A percentile compares a stretch with the other conserved stretches of the same genome.
These are phyloP conservation scores for Apodemus agrarius DNA, from an alignment of 2,797 vertebrate genomes.

Conservation along the genomic window DNA sequence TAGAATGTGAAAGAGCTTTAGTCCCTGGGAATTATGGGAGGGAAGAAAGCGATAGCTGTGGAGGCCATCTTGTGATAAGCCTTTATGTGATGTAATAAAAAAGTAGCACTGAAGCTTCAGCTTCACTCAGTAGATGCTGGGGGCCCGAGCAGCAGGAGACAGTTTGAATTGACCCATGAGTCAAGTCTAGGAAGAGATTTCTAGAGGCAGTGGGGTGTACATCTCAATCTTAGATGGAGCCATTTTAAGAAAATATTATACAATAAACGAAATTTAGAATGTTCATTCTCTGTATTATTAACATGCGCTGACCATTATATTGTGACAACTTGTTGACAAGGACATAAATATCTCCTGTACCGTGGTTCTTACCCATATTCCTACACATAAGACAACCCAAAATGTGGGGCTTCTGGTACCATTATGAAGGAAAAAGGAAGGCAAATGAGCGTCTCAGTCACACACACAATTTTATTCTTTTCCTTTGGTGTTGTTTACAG, in stretches of 20 bases:
- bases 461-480: conserved; percentile 86
- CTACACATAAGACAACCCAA: neutral
- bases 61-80: neutral
- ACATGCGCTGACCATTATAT: neutral
- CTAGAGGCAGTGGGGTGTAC: neutral
- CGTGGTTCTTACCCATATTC: neutral
- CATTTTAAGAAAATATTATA: neutral
- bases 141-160: neutral
- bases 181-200: conserved; percentile 18
- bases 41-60: neutral
- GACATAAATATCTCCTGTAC: neutral
- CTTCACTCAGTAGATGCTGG: neutral
- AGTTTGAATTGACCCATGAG: neutral
- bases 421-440: neutral
- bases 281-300: neutral
- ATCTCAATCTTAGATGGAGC: neutral
- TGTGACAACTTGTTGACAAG: fast-evolving
- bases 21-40: neutral
- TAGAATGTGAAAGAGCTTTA: neutral
- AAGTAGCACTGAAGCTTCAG: fast-evolving
- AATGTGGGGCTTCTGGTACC: neutral
- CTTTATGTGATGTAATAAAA: neutral
- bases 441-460: conserved; percentile 72
- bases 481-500: conserved; percentile 75
- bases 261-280: neutral